Evolutionary conservation across 2,888 invertebrate genomes (phyloP).

Genomic region (Mactromeris polynyma): DNA sequence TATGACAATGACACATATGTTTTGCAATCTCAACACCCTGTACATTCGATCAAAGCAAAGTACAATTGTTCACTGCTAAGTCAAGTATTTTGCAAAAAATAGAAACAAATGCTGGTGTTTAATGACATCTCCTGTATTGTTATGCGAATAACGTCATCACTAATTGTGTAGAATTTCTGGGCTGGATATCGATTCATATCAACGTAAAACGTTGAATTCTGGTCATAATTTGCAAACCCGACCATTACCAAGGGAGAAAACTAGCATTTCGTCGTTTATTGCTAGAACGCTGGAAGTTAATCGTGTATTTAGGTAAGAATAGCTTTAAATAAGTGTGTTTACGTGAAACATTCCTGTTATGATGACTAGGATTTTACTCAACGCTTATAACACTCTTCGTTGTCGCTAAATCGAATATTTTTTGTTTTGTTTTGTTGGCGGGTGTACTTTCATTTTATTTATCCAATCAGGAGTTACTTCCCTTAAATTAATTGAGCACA

Average conservation of each 20-base stretch:
- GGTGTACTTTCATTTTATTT: slow-evolving; percentile 11
- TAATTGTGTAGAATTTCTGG: slow-evolving; percentile 5
- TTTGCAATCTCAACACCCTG: not conserved
- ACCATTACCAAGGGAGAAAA: slow-evolving; percentile 22
- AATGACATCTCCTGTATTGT: slow-evolving; percentile 31
- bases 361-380: not conserved
- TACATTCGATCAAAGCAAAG: slow-evolving; percentile 10
- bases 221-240: not conserved
- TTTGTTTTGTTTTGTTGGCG: not conserved
- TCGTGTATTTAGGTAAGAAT: not conserved
- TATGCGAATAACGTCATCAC: slow-evolving; percentile 34
- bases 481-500: slow-evolving; percentile 34
- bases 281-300: not conserved
- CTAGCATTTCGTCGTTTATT: not conserved
- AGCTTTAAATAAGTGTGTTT: not conserved
- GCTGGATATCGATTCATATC: not conserved
- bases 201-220: too few species aligned
- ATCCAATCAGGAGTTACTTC: slow-evolving; percentile 18
- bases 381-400: not conserved
- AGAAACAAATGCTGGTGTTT: not conserved
- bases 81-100: not conserved
- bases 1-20: slow-evolving; percentile 15
- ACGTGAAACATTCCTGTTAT: not conserved
- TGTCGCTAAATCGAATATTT: not conserved
- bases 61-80: not conserved